Evolutionary conservation across 2,888 invertebrate species (phyloP), one percentile per base, ranked within the genome.

Genomic region (Lathronympha strigana): DNA sequence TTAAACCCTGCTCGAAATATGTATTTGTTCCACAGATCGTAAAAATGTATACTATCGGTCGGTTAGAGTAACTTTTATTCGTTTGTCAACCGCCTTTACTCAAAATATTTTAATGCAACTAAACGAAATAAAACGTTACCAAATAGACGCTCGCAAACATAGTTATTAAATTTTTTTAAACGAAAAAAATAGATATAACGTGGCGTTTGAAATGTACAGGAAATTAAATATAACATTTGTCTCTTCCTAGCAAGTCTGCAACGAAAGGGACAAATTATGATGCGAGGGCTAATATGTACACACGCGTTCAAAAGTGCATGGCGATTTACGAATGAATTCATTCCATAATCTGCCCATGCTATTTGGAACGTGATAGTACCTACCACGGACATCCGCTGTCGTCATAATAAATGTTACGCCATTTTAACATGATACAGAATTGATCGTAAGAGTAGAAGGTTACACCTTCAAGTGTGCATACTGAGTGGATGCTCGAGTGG

Each of bases 61-160:
- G 15, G n/a, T n/a, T 25, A 25, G 9, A 21, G 40, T 63, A 40
- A 57, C 63, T 63, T 63, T 63, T 63, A 43, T 63, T 63, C 63
- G 63, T 57, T 63, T 63, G 40, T 38, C 31, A 28, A 50, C 57
- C 43, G 17, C 31, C 15, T 40, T 50, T 23, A 15, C 49, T 13
- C 36, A 13, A 4, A 15, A 13, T 17, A 40, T 19, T 23, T 17
- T 6, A 54, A 40, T 40, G 21, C 19, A 63, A 49, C 17, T 57
- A 57, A 63, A 63, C 63, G 63, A 63, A 63, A 50, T 40, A 57
- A 57, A 63, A 57, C 11, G 63, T 57, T 63, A 50, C 63, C 63
- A 43, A 38, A 17, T 23, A 17, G 15, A n/a, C 38, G 47, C 38
- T 53, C 45, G 45, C 63, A 50, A 55, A 47, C 50, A 23, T 40